Evolutionary conservation across 2,888 invertebrate species (phyloP).

Genomic region (Platypus cylindrus): DNA sequence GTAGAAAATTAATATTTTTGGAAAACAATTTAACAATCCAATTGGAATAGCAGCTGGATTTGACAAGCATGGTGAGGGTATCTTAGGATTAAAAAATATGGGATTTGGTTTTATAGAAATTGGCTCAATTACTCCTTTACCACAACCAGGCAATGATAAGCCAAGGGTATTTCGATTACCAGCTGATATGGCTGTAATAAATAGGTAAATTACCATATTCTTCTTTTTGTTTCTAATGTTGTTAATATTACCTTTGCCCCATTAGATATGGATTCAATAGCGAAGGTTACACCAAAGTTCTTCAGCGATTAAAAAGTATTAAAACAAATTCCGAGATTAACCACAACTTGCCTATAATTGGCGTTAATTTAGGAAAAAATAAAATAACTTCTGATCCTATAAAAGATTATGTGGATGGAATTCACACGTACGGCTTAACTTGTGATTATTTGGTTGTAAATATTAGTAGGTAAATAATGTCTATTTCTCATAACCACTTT

Average conservation of each 20-base stretch:
- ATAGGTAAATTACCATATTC: constrained; percentile 42
- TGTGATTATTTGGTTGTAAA: constrained; percentile 97
- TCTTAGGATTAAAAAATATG: constrained; percentile 63
- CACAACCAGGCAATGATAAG: constrained; percentile 85
- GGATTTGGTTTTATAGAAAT: constrained; percentile 96
- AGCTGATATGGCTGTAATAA: constrained; percentile 82
- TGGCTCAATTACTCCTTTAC: constrained; percentile 87
- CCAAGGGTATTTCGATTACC: constrained; percentile 83
- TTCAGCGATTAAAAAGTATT: constrained; percentile 47
- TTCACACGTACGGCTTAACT: constrained; percentile 64
- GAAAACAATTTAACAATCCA: constrained; percentile 68
- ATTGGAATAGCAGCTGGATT: constrained; percentile 98
- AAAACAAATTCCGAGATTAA: constrained; percentile 36
- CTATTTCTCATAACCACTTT: neutral
- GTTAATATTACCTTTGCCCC: neutral
- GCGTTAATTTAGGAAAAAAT: constrained; percentile 95
- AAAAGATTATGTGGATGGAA: constrained; percentile 76
- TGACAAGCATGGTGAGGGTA: constrained; percentile 92
- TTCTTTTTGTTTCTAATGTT: neutral
- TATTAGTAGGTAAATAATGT: constrained; percentile 72
- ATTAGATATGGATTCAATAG: constrained; percentile 86
- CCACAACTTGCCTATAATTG: constrained; percentile 53
- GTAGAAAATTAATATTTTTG: constrained; percentile 60
- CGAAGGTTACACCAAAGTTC: constrained; percentile 73
- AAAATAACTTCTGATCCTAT: constrained; percentile 63